phyloP scores from a whole-genome alignment of 1,140 invertebrate species.

The Drosophila nigrodunni region DNA sequence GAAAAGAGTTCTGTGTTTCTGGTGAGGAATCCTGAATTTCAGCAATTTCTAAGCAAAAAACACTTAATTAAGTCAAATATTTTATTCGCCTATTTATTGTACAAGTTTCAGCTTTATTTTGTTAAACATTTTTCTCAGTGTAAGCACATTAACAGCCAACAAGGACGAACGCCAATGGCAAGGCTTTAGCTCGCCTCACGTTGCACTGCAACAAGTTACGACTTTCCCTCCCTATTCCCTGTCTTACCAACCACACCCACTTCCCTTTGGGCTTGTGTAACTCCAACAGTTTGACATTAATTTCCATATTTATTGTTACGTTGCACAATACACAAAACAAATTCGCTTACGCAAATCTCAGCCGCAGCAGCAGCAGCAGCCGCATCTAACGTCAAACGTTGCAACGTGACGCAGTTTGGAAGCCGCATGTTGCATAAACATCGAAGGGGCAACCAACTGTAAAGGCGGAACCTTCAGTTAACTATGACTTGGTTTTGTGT shows the following conservation, averaged over 20 bases:
- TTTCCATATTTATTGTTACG: slow-evolving; percentile 45
- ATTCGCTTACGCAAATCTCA: slow-evolving; percentile 78
- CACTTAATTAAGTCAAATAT: no score
- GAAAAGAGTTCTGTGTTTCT: no score
- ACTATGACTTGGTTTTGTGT: background rate
- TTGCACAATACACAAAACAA: slow-evolving; percentile 56
- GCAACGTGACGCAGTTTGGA: slow-evolving; percentile 78
- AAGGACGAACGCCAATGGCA: slow-evolving; percentile 33
- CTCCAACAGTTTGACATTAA: slow-evolving; percentile 43
- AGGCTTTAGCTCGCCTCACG: slow-evolving; percentile 30
- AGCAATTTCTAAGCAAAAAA: no score
- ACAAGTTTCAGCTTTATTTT: no score
- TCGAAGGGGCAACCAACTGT: slow-evolving; percentile 60
- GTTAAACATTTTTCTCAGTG: no score
- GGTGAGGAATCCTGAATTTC: no score
- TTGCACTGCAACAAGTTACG: slow-evolving; percentile 62
- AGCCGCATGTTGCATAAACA: slow-evolving; percentile 70
- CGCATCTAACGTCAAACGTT: slow-evolving; percentile 46
- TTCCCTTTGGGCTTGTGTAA: background rate
- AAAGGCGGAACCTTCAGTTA: slow-evolving; percentile 37
- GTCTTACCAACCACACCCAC: background rate
- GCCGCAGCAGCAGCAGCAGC: slow-evolving; percentile 37
- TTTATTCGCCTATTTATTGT: no score
- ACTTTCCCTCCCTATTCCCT: background rate
- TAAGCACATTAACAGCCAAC: background rate